Percentiles rank a stretch among this genome's conserved stretches.
Conservation (phyloP, 2,113 vertebrate genomes). For the Phalacrocorax carbo region DNA sequence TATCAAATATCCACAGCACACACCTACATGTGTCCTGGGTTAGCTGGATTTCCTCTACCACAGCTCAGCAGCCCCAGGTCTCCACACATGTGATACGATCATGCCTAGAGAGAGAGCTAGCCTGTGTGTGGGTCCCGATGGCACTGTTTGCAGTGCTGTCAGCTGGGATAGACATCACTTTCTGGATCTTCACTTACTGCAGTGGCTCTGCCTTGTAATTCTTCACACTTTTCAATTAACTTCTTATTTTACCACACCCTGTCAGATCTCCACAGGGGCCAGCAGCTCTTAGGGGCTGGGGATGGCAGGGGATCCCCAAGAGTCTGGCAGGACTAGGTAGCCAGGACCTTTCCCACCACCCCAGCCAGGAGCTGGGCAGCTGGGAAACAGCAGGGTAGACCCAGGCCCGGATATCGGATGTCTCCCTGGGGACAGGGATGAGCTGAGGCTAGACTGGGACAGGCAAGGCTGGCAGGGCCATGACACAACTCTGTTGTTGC, state of each 20-base stretch:
- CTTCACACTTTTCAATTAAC: background rate
- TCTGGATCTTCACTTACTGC: background rate
- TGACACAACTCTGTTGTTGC: background rate
- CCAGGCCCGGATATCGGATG: rapidly evolving
- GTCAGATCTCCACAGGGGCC: background rate
- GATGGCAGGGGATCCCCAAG: rapidly evolving
- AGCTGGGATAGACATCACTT: background rate
- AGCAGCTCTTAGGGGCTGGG: background rate
- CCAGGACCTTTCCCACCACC: too few relatives aligned
- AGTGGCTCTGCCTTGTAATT: background rate
- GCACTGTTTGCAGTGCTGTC: background rate
- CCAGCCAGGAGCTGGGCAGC: background rate
- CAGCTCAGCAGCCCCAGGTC: background rate
- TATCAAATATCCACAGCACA: background rate
- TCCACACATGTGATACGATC: background rate
- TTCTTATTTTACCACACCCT: background rate
- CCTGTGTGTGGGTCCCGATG: background rate
- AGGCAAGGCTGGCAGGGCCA: background rate
- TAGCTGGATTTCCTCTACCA: background rate
- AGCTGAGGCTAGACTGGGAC: background rate
- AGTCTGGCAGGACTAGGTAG: background rate
- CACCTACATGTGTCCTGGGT: background rate
- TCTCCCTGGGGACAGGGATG: background rate
- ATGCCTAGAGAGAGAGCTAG: background rate
- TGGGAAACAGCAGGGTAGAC: background rate